phyloP scores from a whole-genome alignment of 2,888 invertebrate genomes.

The Aspidiotus destructor region DNA sequence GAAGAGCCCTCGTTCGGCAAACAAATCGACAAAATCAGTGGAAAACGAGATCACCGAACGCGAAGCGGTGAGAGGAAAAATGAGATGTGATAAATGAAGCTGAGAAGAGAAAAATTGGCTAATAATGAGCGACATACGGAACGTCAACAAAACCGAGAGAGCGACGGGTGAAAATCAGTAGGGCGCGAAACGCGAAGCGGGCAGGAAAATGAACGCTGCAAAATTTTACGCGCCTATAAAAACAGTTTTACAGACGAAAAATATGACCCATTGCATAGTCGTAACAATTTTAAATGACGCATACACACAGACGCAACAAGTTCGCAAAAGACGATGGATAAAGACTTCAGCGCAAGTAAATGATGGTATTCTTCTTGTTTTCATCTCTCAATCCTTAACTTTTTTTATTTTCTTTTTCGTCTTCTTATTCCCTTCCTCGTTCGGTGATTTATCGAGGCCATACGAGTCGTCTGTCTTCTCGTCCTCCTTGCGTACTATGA shows the following conservation, averaged over 20 bases:
- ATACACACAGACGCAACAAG: slow-evolving; percentile 23
- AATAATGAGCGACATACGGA: slow-evolving; percentile 20
- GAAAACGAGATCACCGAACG: slow-evolving; percentile 8
- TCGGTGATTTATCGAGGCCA: too few relatives aligned
- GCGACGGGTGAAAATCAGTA: slow-evolving; percentile 5
- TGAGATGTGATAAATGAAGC: slow-evolving; percentile 15
- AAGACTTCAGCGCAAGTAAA: too few relatives aligned
- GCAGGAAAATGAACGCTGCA: slow-evolving; percentile 24
- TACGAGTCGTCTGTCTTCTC: too few relatives aligned
- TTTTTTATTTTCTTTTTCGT: too few relatives aligned
- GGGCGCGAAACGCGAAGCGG: slow-evolving; percentile 1
- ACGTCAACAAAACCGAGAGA: not conserved
- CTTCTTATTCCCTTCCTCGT: too few relatives aligned
- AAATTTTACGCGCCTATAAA: slow-evolving; percentile 33
- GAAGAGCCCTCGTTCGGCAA: not conserved
- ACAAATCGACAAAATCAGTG: slow-evolving; percentile 8
- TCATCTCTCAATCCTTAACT: too few relatives aligned
- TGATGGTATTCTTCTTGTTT: too few relatives aligned
- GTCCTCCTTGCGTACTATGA: too few relatives aligned
- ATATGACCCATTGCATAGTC: slow-evolving; percentile 32
- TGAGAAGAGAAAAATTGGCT: slow-evolving; percentile 20
- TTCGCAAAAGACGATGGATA: slow-evolving; percentile 12
- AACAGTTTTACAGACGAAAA: slow-evolving; percentile 24
- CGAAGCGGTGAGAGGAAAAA: not conserved
- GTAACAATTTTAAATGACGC: slow-evolving; percentile 32